These are phyloP conservation scores for Melitaea cinxia DNA, from an alignment of 1,140 invertebrate genomes.

Conservation along the genomic window DNA sequence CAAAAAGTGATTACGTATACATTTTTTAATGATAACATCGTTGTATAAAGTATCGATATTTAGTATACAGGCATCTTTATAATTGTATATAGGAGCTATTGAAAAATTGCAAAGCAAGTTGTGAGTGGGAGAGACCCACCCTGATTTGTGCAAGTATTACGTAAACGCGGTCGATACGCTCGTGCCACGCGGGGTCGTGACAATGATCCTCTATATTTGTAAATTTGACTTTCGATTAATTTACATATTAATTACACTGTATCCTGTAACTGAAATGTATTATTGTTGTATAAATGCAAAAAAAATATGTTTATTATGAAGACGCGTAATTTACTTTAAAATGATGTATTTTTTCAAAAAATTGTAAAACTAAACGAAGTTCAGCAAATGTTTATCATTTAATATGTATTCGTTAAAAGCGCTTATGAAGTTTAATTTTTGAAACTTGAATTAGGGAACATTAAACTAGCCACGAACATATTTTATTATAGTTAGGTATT, in stretches of 20 bases:
- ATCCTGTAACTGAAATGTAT: neutral
- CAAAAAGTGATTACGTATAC: no score
- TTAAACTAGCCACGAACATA: neutral
- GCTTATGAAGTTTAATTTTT: neutral
- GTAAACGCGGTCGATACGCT: conserved; percentile 41
- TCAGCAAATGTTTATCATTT: neutral
- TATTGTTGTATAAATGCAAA: neutral
- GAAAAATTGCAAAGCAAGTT: conserved; percentile 28
- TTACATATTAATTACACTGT: neutral
- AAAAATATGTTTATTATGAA: no score
- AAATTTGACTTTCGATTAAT: conserved; percentile 9
- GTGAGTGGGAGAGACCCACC: conserved; percentile 27
- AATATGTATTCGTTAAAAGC: neutral
- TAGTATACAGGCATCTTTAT: neutral
- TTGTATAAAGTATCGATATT: no score
- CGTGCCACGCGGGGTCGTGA: conserved; percentile 24
- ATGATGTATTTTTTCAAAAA: neutral
- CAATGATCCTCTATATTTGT: conserved; percentile 27
- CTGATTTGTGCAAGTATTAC: conserved; percentile 39
- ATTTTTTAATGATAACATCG: no score
- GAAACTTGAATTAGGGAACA: neutral
- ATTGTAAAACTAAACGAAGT: neutral
- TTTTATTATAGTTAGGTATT: neutral
- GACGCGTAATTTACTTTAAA: neutral
- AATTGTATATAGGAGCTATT: neutral